Conservation (phyloP, 1,140 invertebrate species). For the Habropoda laboriosa region DNA sequence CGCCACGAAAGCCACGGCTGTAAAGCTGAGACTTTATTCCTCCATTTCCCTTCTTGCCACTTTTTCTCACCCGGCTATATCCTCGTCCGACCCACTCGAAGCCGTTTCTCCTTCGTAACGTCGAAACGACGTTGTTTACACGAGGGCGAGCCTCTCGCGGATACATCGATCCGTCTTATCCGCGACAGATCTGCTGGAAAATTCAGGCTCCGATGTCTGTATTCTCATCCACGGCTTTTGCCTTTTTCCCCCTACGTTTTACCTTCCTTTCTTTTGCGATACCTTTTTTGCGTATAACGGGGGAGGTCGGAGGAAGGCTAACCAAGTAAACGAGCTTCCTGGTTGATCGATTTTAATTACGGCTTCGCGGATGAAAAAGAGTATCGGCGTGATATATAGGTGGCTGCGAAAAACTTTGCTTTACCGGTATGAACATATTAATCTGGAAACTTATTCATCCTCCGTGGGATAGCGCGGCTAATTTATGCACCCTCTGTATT, state of each 20-base stretch:
- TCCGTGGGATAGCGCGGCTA: not conserved
- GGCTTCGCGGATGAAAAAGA: not conserved
- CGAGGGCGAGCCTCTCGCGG: not conserved
- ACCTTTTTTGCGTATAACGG: not conserved
- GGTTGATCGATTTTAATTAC: conserved; percentile 8
- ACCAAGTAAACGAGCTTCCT: not conserved
- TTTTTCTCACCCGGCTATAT: not conserved
- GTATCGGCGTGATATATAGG: not conserved
- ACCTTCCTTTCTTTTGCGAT: too few species aligned
- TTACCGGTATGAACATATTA: not conserved
- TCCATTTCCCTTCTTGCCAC: conserved; percentile 33
- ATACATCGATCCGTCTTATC: conserved; percentile 40
- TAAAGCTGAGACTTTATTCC: conserved; percentile 58
- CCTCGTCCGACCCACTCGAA: not conserved
- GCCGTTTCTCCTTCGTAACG: not conserved
- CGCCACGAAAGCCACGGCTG: conserved; percentile 22
- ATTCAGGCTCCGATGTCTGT: not conserved
- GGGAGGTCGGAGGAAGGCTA: not conserved
- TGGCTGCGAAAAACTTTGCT: not conserved
- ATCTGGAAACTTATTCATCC: not conserved
- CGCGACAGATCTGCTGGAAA: conserved; percentile 24
- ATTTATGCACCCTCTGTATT: not conserved
- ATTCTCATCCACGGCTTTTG: not conserved
- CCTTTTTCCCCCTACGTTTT: too few species aligned
- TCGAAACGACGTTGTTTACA: conserved; percentile 51